Evolutionary conservation across 2,113 vertebrate genomes (phyloP), one percentile per base, ranked within the genome.

Genomic region (Grallaria varia): DNA sequence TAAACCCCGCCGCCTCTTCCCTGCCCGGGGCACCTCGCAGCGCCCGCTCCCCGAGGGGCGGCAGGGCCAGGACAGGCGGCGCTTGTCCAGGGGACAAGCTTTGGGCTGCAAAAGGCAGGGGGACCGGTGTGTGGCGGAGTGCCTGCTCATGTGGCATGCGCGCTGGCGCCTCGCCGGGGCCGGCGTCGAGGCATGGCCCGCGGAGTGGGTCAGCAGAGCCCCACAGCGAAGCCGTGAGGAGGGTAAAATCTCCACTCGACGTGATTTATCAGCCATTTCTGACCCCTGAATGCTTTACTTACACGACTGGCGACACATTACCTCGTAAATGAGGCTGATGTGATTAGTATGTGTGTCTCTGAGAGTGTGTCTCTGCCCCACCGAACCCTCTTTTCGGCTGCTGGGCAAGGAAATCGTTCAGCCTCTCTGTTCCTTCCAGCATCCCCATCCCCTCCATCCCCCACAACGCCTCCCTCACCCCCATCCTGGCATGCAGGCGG

Each of bases 251-350:
- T 9, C 23, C 20, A 0, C 44, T 87, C 20, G 19, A 21, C 4
- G 39, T 90, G 88, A 96, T 95, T 92, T 95, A 93, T 77, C 87
- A 74, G 42, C 33, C 7, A 7, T 42, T 53, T 67, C n/a, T 96
- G 92, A 82, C 82, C 84, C 82, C 77, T 87, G 87, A 92, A 95
- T 84, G 59, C 42, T 73, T 90, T 87, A 64, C 40, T 95, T 89
- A 89, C 42, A 8, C 9, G 71, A 12, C 49, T 66, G 66, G 85
- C 88, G 93, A 94, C 92, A 93, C 76, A 42, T 66, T 83, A 56
- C 53, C 33, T 12, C 47, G 55, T 73, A 85, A 85, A 91, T 13
- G 47, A 76, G 45, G 15, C 37, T 72, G 42, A 19, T 4, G 47
- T 76, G 85, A 93, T 92, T 76, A 92, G 89, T 75, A 72, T 18